Base-by-base conservation (phyloP, 2,888 invertebrate genomes). In the Polydrusus tereticollis region DNA sequence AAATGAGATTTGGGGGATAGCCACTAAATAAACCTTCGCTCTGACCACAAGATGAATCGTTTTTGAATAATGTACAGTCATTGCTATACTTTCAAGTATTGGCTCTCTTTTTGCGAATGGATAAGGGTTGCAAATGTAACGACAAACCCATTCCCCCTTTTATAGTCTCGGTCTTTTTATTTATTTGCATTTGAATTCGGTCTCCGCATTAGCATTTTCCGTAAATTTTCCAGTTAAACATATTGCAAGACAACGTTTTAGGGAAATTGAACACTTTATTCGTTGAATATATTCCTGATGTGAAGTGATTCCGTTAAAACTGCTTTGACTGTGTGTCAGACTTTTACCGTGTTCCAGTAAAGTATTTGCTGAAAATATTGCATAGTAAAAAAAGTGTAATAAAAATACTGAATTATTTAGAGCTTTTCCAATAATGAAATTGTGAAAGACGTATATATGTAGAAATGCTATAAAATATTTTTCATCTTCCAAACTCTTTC, bases 11-110 rank as follows among this genome's bases (percentile, higher is more conserved):
- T 55, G 65, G 78, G 78, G 80, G 79, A 76, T 79, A 77, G 77
- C 67, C 58, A 67, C 69, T 74, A 74, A 73, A 74, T 74, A 74
- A 79, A 78, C 78, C 75, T 76, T 80, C 80, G 62, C 80, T 77
- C 80, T 81, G 80, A 80, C 81, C 81, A 76, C 78, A 81, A 81
- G 82, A 82, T 81, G 77, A 80, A 82, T 81, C 79, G 82, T 80
- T 81, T 79, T 77, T 77, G 82, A 81, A 81, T 82, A 82, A 79
- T 77, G 81, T 80, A 78, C 77, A 80, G 81, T 82, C 82, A 82
- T 81, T 81, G 79, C 78, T 62, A 74, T 80, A 80, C 79, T 80
- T 79, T 77, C 77, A 66, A 75, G 73, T 79, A 80, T 79, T 80
- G 78, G 67, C 52, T 66, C 55, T 67, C 50, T 52, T n/a, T n/a